Conservation (phyloP, 2,888 invertebrate species). For the Ormyrus labotus region DNA sequence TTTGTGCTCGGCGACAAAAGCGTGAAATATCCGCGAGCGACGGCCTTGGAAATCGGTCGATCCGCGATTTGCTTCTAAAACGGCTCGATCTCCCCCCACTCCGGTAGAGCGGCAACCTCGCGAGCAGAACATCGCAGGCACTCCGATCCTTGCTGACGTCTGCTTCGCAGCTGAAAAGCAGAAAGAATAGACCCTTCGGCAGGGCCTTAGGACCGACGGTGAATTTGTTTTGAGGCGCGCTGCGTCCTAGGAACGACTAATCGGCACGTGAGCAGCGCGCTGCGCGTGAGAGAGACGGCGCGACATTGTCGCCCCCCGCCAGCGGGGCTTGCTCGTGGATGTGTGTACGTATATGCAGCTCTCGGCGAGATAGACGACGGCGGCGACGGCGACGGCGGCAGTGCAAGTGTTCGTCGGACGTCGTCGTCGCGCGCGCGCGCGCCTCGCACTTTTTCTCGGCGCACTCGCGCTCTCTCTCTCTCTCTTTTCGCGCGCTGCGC, state of each 20-base stretch:
- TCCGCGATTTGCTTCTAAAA: neutral
- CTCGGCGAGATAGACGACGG: no score
- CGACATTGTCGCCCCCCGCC: no score
- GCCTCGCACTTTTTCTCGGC: neutral
- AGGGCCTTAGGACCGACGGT: neutral
- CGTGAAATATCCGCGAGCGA: conserved; percentile 17
- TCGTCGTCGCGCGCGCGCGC: no score
- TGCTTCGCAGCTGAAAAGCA: no score
- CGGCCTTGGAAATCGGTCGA: neutral
- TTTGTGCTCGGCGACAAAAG: conserved; percentile 22
- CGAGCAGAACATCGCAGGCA: neutral
- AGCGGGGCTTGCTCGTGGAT: no score
- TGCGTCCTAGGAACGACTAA: conserved; percentile 15
- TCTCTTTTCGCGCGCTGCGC: conserved; percentile 12
- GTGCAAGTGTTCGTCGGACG: no score
- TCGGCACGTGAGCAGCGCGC: conserved; percentile 28
- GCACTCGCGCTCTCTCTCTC: neutral
- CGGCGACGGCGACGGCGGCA: no score
- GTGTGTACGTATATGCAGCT: no score
- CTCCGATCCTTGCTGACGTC: no score
- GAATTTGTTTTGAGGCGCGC: no score
- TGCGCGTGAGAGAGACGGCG: neutral
- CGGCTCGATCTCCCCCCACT: conserved; percentile 12
- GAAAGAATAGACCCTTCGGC: neutral
- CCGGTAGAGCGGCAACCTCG: conserved; percentile 2